Conservation (phyloP, 2,113 vertebrate species). For the Smithornis capensis region DNA sequence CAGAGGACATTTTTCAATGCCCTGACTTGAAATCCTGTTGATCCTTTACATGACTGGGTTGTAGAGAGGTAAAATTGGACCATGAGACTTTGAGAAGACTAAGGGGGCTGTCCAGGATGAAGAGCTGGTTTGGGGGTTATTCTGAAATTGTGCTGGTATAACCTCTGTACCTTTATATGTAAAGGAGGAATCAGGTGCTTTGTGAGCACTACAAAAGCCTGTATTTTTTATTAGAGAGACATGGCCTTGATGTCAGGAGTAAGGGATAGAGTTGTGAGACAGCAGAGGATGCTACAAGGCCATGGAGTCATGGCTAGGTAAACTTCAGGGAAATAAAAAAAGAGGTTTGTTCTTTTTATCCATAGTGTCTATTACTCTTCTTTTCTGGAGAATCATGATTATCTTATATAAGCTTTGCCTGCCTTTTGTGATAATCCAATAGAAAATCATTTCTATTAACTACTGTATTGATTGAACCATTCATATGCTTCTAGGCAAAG, state of each 20-base stretch:
- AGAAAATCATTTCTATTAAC: background rate
- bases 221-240: fast-evolving
- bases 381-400: background rate
- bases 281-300: background rate
- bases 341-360: fast-evolving
- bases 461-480: background rate
- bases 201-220: background rate
- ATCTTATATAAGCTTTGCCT: background rate
- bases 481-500: background rate
- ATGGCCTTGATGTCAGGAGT: fast-evolving
- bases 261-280: background rate
- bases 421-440: background rate
- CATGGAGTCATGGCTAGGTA: background rate
- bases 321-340: background rate
- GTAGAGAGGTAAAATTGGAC: background rate
- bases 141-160: background rate
- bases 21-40: background rate
- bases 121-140: background rate
- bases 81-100: background rate
- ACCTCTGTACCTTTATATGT: background rate
- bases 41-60: background rate
- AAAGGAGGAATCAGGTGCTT: background rate
- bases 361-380: background rate
- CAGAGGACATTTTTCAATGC: background rate
- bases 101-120: background rate